phyloP scores from a whole-genome alignment of 1,140 invertebrate genomes.

The Phymorhynchus buccinoides region DNA sequence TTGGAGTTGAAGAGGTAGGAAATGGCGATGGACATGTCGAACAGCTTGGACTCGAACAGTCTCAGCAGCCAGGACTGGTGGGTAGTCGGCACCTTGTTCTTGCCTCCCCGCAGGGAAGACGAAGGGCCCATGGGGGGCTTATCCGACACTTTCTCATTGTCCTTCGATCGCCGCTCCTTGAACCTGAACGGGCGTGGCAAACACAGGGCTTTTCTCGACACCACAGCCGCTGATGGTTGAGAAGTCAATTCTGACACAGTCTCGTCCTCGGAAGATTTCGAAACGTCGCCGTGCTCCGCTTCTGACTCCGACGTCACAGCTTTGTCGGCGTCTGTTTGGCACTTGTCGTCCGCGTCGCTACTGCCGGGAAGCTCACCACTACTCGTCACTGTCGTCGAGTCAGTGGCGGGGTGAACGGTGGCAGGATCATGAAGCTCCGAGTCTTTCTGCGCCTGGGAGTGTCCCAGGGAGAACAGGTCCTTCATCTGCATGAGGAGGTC shows the following conservation, averaged over 20 bases:
- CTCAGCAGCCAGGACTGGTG: constrained; percentile 82
- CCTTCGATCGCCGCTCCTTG: constrained; percentile 13
- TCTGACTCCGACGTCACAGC: not conserved
- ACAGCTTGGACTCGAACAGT: constrained; percentile 96
- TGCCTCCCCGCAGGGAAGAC: constrained; percentile 19
- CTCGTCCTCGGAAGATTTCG: constrained; percentile 27
- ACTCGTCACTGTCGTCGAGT: not conserved
- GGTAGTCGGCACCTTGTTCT: constrained; percentile 43
- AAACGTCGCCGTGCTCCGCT: not conserved
- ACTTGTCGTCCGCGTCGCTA: not conserved
- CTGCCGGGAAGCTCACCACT: not conserved
- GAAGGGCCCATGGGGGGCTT: constrained; percentile 26
- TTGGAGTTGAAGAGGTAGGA: constrained; percentile 99
- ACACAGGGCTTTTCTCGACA: constrained; percentile 10
- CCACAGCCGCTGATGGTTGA: not conserved
- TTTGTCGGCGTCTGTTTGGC: not conserved
- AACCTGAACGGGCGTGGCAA: constrained; percentile 27
- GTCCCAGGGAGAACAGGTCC: not conserved
- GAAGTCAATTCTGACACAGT: not conserved
- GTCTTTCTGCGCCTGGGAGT: not conserved
- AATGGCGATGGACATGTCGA: constrained; percentile 98
- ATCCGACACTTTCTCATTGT: constrained; percentile 24
- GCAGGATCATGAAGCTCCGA: not conserved
- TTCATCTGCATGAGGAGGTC: constrained; percentile 14
- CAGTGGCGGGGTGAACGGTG: not conserved